phyloP scores from a whole-genome alignment of 2,113 vertebrate species.

The Mystacornis crossleyi region DNA sequence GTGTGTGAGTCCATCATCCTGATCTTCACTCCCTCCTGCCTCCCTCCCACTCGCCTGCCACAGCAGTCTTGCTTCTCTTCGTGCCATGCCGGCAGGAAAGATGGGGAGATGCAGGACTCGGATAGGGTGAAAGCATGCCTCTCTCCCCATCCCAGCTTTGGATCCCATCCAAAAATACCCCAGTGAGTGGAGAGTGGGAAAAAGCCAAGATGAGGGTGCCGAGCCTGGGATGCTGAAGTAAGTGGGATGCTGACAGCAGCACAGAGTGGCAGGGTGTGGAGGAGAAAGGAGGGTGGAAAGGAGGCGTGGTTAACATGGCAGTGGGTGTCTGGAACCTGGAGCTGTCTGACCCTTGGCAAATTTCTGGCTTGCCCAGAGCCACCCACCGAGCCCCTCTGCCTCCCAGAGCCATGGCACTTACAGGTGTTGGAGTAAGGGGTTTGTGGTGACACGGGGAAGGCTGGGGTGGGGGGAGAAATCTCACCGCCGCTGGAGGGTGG shows the following conservation, averaged over 20 bases:
- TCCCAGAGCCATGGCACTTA: conserved; percentile 75
- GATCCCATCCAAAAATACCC: neutral
- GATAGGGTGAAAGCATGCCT: neutral
- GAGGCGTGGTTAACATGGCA: neutral
- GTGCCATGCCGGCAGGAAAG: neutral
- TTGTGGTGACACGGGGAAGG: conserved; percentile 81
- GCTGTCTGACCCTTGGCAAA: conserved; percentile 9
- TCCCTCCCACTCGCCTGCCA: neutral
- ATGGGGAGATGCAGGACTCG: neutral
- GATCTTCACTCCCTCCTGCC: neutral
- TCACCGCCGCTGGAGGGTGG: conserved; percentile 89
- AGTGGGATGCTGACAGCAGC: neutral
- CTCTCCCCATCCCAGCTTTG: neutral
- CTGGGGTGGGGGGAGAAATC: conserved; percentile 83
- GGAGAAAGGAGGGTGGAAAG: neutral
- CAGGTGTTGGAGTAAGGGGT: conserved; percentile 82
- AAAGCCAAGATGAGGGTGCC: neutral
- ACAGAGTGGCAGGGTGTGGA: neutral
- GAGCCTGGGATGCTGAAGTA: neutral
- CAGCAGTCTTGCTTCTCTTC: neutral
- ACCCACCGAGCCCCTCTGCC: conserved; percentile 48
- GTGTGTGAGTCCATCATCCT: neutral
- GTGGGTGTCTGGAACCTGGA: conserved; percentile 36
- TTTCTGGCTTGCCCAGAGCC: conserved; percentile 42
- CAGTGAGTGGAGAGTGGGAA: neutral